Evolutionary conservation across 2,113 vertebrate genomes (phyloP).

Genomic region (Peromyscus californicus): DNA sequence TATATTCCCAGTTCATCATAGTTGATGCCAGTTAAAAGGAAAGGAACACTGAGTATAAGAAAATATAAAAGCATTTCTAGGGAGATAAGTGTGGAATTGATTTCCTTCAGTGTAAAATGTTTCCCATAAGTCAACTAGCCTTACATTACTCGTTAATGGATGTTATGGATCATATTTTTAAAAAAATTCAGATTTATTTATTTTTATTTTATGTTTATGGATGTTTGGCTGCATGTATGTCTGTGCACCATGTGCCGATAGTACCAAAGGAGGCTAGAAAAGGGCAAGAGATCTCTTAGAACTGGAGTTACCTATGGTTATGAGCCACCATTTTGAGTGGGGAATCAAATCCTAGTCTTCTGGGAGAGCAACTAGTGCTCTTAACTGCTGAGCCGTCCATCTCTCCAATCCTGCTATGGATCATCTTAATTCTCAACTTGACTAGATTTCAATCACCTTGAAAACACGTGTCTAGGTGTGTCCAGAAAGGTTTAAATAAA

Average conservation of each 20-base stretch:
- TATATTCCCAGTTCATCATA: background rate
- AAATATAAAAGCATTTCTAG: conserved; percentile 59
- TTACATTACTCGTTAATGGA: background rate
- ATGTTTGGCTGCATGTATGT: background rate
- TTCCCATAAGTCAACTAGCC: background rate
- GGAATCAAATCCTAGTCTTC: background rate
- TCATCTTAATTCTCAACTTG: background rate
- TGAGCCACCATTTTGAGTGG: background rate
- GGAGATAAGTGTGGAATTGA: conserved; percentile 60
- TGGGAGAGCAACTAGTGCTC: background rate
- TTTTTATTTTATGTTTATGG: background rate
- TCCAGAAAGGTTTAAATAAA: background rate
- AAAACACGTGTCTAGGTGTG: background rate
- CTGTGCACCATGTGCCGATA: background rate
- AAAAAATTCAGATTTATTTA: background rate
- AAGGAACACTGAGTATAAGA: conserved; percentile 63
- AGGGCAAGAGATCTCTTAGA: too few species aligned
- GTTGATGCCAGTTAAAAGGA: conserved; percentile 47
- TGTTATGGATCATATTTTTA: background rate
- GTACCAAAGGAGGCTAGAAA: background rate
- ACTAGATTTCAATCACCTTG: background rate
- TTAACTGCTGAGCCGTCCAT: background rate
- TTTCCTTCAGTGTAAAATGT: conserved; percentile 72
- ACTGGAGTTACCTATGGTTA: background rate
- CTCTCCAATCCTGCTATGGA: background rate